phyloP scores from a whole-genome alignment of 1,140 invertebrate genomes.

The Drosophila mojavensis region DNA sequence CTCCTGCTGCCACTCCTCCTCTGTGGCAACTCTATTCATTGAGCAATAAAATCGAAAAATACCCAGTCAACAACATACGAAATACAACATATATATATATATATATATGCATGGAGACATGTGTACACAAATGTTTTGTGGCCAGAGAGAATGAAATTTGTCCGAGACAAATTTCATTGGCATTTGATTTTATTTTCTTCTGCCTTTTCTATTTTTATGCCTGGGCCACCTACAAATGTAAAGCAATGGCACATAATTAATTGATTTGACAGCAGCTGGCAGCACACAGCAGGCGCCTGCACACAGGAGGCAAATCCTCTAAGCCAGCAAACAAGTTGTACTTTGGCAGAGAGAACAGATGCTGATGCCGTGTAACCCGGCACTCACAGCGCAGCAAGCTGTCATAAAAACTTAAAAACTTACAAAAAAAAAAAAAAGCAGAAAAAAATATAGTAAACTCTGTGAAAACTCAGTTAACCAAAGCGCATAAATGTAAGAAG shows the following conservation, averaged over 20 bases:
- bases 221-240: constrained; percentile 18
- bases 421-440: constrained; percentile 2
- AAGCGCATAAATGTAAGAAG: constrained; percentile 67
- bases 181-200: constrained; percentile 33
- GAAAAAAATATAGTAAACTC: constrained; percentile 11
- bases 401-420: constrained; percentile 65
- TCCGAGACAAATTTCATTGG: constrained; percentile 53
- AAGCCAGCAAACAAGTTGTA: constrained; percentile 21
- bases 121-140: constrained; percentile 17
- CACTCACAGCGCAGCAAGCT: constrained; percentile 62
- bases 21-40: constrained; percentile 42
- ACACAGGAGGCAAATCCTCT: constrained; percentile 13
- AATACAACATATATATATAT: not conserved
- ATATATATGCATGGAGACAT: constrained; percentile 9
- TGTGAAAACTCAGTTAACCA: constrained; percentile 42
- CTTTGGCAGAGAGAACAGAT: constrained; percentile 27
- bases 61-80: constrained; percentile 20
- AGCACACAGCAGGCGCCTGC: not conserved
- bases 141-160: constrained; percentile 52
- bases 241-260: constrained; percentile 47
- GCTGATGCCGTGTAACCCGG: constrained; percentile 61
- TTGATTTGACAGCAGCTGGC: constrained; percentile 37
- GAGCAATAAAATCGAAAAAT: constrained; percentile 76
- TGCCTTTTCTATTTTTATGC: constrained; percentile 1
- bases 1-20: not conserved